Base-by-base conservation (phyloP, 2,113 vertebrate species). In the Deroptyus accipitrinus region DNA sequence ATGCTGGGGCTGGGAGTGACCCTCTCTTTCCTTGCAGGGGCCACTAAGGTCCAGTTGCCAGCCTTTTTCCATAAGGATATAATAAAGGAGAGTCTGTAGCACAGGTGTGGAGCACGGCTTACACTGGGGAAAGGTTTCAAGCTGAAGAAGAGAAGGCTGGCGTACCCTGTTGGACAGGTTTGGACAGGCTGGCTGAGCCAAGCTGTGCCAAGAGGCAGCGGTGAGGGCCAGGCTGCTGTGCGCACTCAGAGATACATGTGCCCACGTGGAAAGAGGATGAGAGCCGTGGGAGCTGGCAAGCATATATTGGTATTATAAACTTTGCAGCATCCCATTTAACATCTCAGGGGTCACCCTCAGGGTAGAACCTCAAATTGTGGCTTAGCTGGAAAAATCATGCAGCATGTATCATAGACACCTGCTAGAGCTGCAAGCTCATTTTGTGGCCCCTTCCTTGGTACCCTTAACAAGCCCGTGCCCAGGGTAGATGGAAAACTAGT, bases 1-100 rank as follows among this genome's bases (percentile, higher is more conserved):
- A 0, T 27, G 24, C 2, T 11, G 5, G 59, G 48, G 9, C 23
- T 4, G 3, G 48, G 30, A 44, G 13, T 0, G 0, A 39, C 52
- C 31, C 17, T 64, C 37, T 1, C 19, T 69, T 39, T 20, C 70
- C 57, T 37, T 18, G 25, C 18, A 49, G 46, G 13, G 49, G 11
- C 20, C 20, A 41, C 25, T 6, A 16, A 78, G 27, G 15, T 42
- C 25, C 6, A 6, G 0, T 1, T 11, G 30, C 37, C 44, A 27
- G 25, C 6, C 2, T 77, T 61, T 88, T 22, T 31, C 89, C 55
- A 22, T 33, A 46, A 54, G 17, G 10, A 35, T 10, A 31, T 7
- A 42, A 41, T 3, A 9, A 28, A 76, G 52, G 44, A 59, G 48
- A 49, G 37, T 24, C 37, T 0, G 3, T n/a, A 44, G 54, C 42